phyloP scores from a whole-genome alignment of 2,888 invertebrate species.

The Tenthredo mesomela region DNA sequence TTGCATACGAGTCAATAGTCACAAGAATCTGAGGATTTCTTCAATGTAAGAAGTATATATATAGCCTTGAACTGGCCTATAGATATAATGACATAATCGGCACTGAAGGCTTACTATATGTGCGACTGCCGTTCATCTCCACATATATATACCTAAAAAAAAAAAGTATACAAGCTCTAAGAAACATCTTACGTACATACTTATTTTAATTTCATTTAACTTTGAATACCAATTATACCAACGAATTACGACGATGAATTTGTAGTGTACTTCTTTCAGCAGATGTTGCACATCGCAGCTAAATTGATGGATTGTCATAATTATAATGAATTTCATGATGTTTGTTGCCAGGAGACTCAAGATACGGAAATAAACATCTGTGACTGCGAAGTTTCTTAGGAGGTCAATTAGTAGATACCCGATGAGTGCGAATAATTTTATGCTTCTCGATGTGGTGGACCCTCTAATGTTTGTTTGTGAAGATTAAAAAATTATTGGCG shows the following conservation, averaged over 20 bases:
- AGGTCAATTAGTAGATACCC: neutral
- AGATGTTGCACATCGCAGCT: neutral
- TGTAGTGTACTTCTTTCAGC: neutral
- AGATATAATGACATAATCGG: constrained; percentile 10
- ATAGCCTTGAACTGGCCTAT: neutral
- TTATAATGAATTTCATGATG: no score
- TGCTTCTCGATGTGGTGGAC: no score
- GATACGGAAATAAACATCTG: neutral
- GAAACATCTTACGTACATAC: neutral
- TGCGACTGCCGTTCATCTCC: neutral
- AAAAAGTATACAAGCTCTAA: neutral
- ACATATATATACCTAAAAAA: neutral
- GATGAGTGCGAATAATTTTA: neutral
- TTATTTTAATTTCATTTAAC: neutral
- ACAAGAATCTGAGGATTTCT: neutral
- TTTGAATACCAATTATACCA: neutral
- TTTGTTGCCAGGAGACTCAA: neutral
- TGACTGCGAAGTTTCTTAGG: neutral
- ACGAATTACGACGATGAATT: neutral
- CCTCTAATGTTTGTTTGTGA: no score
- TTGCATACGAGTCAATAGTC: constrained; percentile 3
- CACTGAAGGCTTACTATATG: neutral
- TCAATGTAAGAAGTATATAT: constrained; percentile 6
- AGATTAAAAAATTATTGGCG: neutral
- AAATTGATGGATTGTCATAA: no score